These are phyloP conservation scores for Sebastes schlegelii DNA, from an alignment of 2,113 vertebrate genomes.

Conservation along the genomic window DNA sequence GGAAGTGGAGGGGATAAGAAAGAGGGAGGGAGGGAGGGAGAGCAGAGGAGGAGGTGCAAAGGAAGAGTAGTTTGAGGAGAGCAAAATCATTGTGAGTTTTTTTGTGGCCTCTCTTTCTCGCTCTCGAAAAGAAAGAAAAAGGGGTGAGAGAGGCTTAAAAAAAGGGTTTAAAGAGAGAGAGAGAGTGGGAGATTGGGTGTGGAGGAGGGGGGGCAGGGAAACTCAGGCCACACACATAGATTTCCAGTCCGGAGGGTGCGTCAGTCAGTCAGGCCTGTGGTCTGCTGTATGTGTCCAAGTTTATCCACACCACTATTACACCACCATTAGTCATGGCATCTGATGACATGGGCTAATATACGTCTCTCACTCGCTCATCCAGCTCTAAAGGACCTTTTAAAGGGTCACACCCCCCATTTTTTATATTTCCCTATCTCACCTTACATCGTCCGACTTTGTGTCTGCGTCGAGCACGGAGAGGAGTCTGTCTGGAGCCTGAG, in stretches of 20 bases:
- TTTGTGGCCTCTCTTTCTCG: slow-evolving; percentile 17
- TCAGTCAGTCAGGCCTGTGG: slow-evolving; percentile 72
- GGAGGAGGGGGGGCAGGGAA: neutral
- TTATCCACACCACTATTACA: slow-evolving; percentile 68
- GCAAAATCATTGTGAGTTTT: slow-evolving; percentile 37
- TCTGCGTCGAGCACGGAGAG: slow-evolving; percentile 45
- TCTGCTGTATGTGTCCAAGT: slow-evolving; percentile 69
- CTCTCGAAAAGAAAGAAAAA: slow-evolving; percentile 37
- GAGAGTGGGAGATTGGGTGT: neutral
- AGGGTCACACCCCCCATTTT: slow-evolving; percentile 33
- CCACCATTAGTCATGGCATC: slow-evolving; percentile 65
- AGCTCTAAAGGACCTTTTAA: slow-evolving; percentile 23
- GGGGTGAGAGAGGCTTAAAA: slow-evolving; percentile 25
- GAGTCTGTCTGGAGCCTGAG: slow-evolving; percentile 67
- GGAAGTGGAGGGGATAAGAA: neutral
- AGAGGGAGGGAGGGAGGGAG: neutral
- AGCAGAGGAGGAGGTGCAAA: slow-evolving; percentile 22
- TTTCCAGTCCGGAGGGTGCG: slow-evolving; percentile 65
- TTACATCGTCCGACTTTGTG: slow-evolving; percentile 59
- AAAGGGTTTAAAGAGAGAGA: neutral
- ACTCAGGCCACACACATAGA: slow-evolving; percentile 76
- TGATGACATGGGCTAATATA: slow-evolving; percentile 55
- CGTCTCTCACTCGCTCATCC: slow-evolving; percentile 30
- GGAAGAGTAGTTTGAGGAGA: slow-evolving; percentile 22
- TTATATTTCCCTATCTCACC: slow-evolving; percentile 55